Evolutionary conservation across 1,140 invertebrate species (phyloP).

Genomic region (Zelostemma sp.): DNA sequence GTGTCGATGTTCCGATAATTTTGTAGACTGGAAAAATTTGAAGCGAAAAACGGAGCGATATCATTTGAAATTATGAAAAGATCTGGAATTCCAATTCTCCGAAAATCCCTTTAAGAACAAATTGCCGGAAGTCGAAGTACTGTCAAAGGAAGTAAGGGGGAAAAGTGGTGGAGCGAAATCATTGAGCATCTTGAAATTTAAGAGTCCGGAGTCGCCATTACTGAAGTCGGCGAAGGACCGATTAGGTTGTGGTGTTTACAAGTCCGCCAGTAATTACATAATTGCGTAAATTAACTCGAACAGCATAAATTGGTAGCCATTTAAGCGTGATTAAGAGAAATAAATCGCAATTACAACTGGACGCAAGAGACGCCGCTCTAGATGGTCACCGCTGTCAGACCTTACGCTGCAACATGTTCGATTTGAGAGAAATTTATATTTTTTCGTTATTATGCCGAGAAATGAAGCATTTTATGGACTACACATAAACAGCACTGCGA

Average conservation of each 20-base stretch:
- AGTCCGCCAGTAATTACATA: conserved; percentile 59
- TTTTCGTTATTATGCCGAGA: not conserved
- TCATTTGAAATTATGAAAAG: no score
- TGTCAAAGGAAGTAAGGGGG: not conserved
- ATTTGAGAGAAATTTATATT: not conserved
- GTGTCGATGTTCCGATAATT: no score
- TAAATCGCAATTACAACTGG: conserved; percentile 61
- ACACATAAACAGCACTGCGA: no score
- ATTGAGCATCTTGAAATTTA: conserved; percentile 52
- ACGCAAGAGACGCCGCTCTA: conserved; percentile 43
- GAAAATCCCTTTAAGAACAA: no score
- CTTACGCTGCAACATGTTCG: conserved; percentile 1
- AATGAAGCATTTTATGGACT: not conserved
- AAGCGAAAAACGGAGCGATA: no score
- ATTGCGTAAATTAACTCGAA: conserved; percentile 63
- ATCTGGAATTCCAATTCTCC: no score
- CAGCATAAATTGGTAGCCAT: conserved; percentile 60
- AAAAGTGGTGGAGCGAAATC: conserved; percentile 13
- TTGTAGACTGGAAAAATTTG: no score
- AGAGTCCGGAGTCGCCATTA: conserved; percentile 57
- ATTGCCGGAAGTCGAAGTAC: no score
- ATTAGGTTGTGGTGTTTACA: conserved; percentile 51
- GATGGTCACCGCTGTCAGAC: conserved; percentile 24
- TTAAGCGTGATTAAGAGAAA: conserved; percentile 64
- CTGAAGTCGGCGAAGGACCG: conserved; percentile 40